phyloP scores from a whole-genome alignment of 2,797 vertebrate genomes.

The Tapirus indicus region DNA sequence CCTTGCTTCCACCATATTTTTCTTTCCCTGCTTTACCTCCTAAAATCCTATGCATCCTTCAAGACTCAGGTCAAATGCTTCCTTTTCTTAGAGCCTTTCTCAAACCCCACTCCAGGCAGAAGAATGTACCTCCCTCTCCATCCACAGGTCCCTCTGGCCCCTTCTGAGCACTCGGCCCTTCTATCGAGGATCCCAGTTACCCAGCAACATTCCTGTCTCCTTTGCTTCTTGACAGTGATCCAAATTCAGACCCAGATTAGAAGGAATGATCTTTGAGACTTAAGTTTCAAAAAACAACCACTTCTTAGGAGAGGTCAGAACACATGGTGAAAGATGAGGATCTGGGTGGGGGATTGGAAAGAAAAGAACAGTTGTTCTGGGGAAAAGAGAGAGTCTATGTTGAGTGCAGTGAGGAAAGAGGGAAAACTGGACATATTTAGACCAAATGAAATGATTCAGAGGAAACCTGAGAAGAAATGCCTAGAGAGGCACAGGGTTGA shows the following conservation, averaged over 20 bases:
- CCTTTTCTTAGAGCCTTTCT: background rate
- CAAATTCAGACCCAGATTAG: conserved; percentile 44
- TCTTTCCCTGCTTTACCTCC: background rate
- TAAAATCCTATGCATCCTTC: background rate
- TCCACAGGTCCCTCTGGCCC: background rate
- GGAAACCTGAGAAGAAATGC: conserved; percentile 61
- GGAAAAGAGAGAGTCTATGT: background rate
- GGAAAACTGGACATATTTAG: background rate
- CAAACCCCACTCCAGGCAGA: background rate
- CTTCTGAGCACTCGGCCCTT: background rate
- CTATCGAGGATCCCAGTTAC: background rate
- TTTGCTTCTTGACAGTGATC: background rate
- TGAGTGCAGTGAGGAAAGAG: background rate
- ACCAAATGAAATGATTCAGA: conserved; percentile 52
- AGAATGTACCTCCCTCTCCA: background rate
- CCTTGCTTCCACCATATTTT: background rate
- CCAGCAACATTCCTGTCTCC: background rate
- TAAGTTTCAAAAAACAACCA: conserved; percentile 62
- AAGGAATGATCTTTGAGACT: background rate
- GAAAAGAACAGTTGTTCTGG: conserved; percentile 72
- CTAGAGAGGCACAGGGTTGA: background rate
- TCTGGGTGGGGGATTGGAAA: background rate
- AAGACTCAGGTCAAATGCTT: background rate
- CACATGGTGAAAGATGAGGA: conserved; percentile 13
- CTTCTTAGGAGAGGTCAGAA: conserved; percentile 52